Evolutionary conservation across 2,113 vertebrate species (phyloP).

Genomic region (Poeciliopsis prolifica): DNA sequence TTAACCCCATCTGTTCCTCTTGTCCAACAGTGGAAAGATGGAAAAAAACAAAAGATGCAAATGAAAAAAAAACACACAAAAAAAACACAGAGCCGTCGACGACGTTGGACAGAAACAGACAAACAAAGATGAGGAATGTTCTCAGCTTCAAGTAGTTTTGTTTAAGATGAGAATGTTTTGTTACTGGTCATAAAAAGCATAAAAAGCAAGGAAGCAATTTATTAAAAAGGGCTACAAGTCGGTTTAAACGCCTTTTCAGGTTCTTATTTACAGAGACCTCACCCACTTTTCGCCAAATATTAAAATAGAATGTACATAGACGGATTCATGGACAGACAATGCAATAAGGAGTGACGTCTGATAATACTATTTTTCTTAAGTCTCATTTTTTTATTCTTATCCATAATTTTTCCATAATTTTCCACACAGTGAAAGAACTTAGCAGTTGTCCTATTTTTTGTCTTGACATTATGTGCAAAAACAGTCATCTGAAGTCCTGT

Average conservation of each 20-base stretch:
- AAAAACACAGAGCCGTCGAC: neutral
- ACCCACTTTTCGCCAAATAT: neutral
- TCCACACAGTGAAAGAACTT: neutral
- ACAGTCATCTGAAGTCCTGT: neutral
- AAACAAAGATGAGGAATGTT: too few relatives aligned
- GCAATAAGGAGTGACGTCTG: too few relatives aligned
- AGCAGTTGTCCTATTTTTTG: neutral
- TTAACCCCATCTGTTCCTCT: conserved; percentile 68
- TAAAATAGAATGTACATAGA: neutral
- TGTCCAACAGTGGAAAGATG: conserved; percentile 16
- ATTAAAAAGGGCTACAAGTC: neutral
- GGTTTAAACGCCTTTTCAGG: neutral
- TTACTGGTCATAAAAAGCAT: neutral
- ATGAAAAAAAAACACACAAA: neutral
- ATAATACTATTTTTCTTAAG: too few relatives aligned
- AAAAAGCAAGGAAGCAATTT: neutral
- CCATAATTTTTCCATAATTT: neutral
- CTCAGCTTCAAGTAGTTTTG: too few relatives aligned
- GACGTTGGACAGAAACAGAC: neutral
- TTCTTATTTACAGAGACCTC: neutral
- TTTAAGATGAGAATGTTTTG: neutral
- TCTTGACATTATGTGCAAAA: neutral
- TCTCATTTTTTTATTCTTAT: neutral
- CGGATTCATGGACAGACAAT: neutral
- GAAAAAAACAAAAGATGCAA: neutral